phyloP scores from a whole-genome alignment of 2,888 invertebrate genomes.

The Amaurobius ferox region DNA sequence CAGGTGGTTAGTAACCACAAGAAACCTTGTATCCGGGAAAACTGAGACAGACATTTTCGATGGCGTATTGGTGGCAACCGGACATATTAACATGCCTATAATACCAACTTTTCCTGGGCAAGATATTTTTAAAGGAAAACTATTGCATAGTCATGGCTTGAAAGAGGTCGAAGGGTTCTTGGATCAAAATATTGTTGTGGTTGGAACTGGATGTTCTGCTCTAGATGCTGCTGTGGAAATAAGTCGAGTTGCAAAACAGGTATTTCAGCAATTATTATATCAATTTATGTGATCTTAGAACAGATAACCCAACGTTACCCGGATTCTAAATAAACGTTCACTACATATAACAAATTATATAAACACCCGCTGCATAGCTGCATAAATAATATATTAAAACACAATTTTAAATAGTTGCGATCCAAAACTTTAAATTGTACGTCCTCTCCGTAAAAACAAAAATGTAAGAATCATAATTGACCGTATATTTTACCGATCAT shows the following conservation, averaged over 20 bases:
- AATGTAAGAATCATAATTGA: too few relatives aligned
- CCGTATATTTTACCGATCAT: too few relatives aligned
- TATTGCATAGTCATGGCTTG: constrained; percentile 74
- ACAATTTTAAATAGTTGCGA: too few relatives aligned
- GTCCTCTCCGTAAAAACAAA: too few relatives aligned
- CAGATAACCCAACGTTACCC: too few relatives aligned
- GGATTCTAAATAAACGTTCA: too few relatives aligned
- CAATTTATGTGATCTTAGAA: too few relatives aligned
- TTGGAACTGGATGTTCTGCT: constrained; percentile 79
- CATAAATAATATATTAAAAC: too few relatives aligned
- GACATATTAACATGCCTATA: constrained; percentile 79
- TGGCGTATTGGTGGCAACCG: constrained; percentile 79
- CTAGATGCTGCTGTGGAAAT: constrained; percentile 72
- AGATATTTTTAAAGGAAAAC: constrained; percentile 75
- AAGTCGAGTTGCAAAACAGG: constrained; percentile 63
- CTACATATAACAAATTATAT: too few relatives aligned
- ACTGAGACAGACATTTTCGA: constrained; percentile 74
- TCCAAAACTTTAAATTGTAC: too few relatives aligned
- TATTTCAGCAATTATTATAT: constrained; percentile 12
- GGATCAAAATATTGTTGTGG: constrained; percentile 77
- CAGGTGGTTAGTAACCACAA: constrained; percentile 71
- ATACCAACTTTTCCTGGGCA: constrained; percentile 77
- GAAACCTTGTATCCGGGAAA: constrained; percentile 17
- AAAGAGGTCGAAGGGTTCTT: constrained; percentile 62
- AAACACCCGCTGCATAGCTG: too few relatives aligned